Evolutionary conservation across 92 coral and sea anemone species (phyloP).

Genomic region (Epizoanthus ramosus): DNA sequence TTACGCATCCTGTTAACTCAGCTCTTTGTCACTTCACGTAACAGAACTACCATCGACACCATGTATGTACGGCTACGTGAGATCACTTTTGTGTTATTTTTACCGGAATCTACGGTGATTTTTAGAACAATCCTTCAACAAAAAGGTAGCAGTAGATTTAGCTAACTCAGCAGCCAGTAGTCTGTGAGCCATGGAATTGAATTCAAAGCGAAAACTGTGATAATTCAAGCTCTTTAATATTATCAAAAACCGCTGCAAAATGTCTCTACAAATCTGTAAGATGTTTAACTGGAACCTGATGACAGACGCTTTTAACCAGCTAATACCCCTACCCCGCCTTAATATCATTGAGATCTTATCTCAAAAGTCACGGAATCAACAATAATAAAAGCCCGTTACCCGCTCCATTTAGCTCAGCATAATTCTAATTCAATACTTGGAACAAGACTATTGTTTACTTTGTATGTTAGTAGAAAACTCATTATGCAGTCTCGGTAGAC

Average conservation of each 20-base stretch:
- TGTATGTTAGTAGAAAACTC: slow-evolving; percentile 3
- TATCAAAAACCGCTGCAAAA: background rate
- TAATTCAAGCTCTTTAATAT: background rate
- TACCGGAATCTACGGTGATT: no score
- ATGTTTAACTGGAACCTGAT: slow-evolving; percentile 47
- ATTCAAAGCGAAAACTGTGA: slow-evolving; percentile 22
- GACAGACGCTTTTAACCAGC: slow-evolving; percentile 71
- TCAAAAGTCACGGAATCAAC: slow-evolving; percentile 70
- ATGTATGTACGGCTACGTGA: no score
- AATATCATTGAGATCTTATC: slow-evolving; percentile 62
- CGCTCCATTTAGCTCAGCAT: slow-evolving; percentile 10
- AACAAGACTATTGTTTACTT: slow-evolving; percentile 25
- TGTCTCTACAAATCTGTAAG: slow-evolving; percentile 26
- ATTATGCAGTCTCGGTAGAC: slow-evolving; percentile 15
- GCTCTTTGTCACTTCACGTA: slow-evolving; percentile 15
- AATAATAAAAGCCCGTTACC: background rate
- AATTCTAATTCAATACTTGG: slow-evolving; percentile 7
- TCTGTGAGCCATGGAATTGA: slow-evolving; percentile 24
- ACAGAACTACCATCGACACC: slow-evolving; percentile 7
- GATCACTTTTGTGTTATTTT: no score
- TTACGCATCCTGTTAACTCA: background rate
- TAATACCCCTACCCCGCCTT: slow-evolving; percentile 86
- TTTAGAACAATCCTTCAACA: background rate
- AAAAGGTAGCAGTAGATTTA: background rate
- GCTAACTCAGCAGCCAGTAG: slow-evolving; percentile 4